Evolutionary conservation across 35 echinoderm and acorn worm genomes (phyloP).

Genomic region (Acanthaster planci): DNA sequence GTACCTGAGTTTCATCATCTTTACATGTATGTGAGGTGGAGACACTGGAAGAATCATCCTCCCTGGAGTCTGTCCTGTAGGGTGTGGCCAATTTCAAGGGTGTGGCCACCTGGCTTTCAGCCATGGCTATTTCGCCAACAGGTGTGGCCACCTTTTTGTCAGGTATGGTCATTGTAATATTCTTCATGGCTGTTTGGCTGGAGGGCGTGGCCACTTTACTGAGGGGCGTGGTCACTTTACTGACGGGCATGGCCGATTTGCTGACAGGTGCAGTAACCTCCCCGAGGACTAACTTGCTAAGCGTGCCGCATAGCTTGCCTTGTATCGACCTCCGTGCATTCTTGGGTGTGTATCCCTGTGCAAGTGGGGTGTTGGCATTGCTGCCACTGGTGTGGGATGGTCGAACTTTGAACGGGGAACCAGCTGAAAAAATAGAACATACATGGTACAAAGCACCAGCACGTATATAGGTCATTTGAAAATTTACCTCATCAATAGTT

Average conservation of each 20-base stretch:
- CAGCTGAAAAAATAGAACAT: not conserved
- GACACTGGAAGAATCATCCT: too few species aligned
- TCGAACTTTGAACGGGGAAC: not conserved
- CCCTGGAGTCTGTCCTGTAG: too few species aligned
- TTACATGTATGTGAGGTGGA: too few species aligned
- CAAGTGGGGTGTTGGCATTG: not conserved
- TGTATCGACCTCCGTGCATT: constrained; percentile 14
- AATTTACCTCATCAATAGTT: too few species aligned
- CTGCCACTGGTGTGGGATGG: not conserved
- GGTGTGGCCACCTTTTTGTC: not conserved
- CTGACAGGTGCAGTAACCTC: not conserved
- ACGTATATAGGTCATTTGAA: too few species aligned
- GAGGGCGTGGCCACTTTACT: not conserved
- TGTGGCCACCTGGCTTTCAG: not conserved
- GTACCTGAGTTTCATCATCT: too few species aligned
- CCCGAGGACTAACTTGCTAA: constrained; percentile 17
- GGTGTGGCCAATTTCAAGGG: constrained; percentile 4
- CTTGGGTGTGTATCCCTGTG: constrained; percentile 15
- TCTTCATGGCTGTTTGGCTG: not conserved
- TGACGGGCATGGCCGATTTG: not conserved
- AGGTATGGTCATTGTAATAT: not conserved
- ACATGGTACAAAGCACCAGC: not conserved
- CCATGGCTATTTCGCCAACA: not conserved
- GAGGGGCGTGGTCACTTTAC: not conserved
- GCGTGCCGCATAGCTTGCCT: not conserved